Evolutionary conservation across 2,797 vertebrate genomes (phyloP).

Genomic region (Falco peregrinus): DNA sequence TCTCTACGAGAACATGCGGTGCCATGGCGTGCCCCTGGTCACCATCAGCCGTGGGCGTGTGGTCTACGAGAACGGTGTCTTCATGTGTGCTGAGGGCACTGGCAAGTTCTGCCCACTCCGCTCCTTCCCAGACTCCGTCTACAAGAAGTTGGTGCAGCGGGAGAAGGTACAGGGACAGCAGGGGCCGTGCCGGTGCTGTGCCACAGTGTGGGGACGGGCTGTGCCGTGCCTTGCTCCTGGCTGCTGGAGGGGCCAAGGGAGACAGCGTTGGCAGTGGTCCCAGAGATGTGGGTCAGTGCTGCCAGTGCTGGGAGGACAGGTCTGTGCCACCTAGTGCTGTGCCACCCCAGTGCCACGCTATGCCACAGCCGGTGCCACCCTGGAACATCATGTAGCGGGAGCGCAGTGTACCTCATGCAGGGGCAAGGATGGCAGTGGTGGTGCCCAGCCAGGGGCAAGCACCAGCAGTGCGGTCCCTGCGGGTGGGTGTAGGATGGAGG

Average conservation of each 20-base stretch:
- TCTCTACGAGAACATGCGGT: slow-evolving; percentile 93
- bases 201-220: not conserved
- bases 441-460: rapidly evolving
- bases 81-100: slow-evolving; percentile 94
- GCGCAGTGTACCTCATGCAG: not conserved
- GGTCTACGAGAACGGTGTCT: slow-evolving; percentile 94
- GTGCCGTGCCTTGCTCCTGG: not conserved
- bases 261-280: no score
- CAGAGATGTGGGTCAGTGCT: not conserved
- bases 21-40: slow-evolving; percentile 92
- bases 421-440: not conserved
- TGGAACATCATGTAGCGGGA: rapidly evolving
- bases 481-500: rapidly evolving
- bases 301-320: not conserved
- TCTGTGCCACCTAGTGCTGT: not conserved
- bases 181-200: rapidly evolving
- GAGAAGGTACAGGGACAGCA: slow-evolving; percentile 84
- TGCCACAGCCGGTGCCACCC: rapidly evolving
- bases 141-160: slow-evolving; percentile 98
- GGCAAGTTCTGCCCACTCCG: slow-evolving; percentile 94
- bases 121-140: slow-evolving; percentile 93
- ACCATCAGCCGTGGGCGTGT: slow-evolving; percentile 94
- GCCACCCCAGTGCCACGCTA: rapidly evolving
- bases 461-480: rapidly evolving
- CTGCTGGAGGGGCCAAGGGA: not conserved